Base-by-base conservation (phyloP, 1,140 invertebrate species). In the Cecropterus lyciades region DNA sequence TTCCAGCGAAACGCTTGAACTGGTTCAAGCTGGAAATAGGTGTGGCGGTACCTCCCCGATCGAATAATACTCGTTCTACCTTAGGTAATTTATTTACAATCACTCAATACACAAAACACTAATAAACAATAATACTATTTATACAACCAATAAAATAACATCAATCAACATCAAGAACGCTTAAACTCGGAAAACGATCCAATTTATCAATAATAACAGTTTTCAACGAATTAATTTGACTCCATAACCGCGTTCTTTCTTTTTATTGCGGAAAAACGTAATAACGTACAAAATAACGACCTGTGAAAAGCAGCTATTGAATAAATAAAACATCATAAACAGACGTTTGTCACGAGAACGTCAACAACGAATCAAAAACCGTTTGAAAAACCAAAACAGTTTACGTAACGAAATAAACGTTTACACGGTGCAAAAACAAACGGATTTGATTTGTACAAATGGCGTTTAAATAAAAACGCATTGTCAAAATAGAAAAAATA, bases 401-500 rank as follows among this genome's bases (percentile, higher is more conserved):
- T 24, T 65, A 37, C 55, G 65, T 63, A 43, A 65, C 27, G 24
- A 51, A 69, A 56, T 43, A 40, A 59, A 52, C 45, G 57, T 20
- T 51, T 42, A 59, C 8, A 42, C 33, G 30, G 33, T 1, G 14
- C 17, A 62, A 62, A 62, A 62, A 62, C 46, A 6, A 24, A 51
- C 46, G 33, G 30, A 62, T 40, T 42, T 51, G 59, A 62, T 62
- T 62, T n/a, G 59, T 62, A 62, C 59, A 62, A 62, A 62, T 62
- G 46, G 59, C 24, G 30, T 51, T 51, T 14, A 45, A 7, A 37
- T 3, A 64, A 62, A 63, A 53, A 64, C 17, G 33, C n/a, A 52
- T 14, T 64, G 49, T 52, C 49, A 72, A 69, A 77, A 72, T 72
- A 70, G 78, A 75, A 66, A 64, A 62, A 75, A 69, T 52, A 59